Percentiles rank a stretch among this genome's conserved stretches.
These are phyloP conservation scores for Papilio polyxenes DNA, from an alignment of 1,140 invertebrate species.

Conservation along the genomic window DNA sequence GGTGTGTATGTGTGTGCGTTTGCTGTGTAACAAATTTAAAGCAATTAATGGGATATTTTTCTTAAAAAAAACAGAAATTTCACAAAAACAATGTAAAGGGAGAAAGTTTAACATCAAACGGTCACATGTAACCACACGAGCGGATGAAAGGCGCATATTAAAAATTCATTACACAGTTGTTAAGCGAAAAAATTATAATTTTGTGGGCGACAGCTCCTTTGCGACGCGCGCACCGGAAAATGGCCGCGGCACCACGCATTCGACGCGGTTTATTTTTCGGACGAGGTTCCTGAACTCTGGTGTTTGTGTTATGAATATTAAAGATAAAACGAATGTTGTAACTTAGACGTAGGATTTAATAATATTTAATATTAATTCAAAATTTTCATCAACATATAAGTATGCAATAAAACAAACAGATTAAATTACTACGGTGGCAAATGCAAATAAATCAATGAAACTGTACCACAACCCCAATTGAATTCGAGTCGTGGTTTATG, in stretches of 20 bases:
- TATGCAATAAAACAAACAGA: too few relatives aligned
- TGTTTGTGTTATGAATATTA: conserved; percentile 37
- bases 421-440: too few relatives aligned
- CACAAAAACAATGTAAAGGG: background rate
- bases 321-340: conserved; percentile 2
- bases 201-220: conserved; percentile 47
- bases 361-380: background rate
- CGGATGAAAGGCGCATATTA: conserved; percentile 42
- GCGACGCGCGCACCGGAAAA: conserved; percentile 54
- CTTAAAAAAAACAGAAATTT: background rate
- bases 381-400: too few relatives aligned
- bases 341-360: background rate
- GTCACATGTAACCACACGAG: conserved; percentile 15
- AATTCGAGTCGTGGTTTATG: background rate
- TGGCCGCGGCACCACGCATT: conserved; percentile 50
- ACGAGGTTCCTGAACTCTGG: conserved; percentile 47
- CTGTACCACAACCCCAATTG: background rate
- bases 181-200: conserved; percentile 62
- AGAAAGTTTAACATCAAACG: background rate
- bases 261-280: conserved; percentile 47
- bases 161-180: conserved; percentile 61
- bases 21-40: too few relatives aligned
- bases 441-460: background rate
- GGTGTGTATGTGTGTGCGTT: too few relatives aligned
- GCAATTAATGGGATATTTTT: too few relatives aligned